These are phyloP conservation scores for Rhopalosiphum maidis DNA, from an alignment of 1,140 invertebrate species.

Conservation along the genomic window DNA sequence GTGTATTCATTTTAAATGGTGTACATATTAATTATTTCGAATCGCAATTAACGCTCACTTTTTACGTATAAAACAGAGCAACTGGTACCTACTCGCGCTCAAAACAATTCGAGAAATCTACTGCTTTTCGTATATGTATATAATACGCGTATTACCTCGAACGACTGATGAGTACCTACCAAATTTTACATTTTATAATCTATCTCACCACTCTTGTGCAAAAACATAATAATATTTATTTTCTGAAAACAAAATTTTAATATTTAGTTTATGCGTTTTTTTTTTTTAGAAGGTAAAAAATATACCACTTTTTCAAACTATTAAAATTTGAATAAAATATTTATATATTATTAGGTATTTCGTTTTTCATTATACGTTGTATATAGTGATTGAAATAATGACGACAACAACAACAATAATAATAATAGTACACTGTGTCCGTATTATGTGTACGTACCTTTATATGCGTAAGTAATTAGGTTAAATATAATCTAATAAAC, in stretches of 20 bases:
- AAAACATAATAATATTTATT: background rate
- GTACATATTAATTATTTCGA: background rate
- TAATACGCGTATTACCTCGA: background rate
- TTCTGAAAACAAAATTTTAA: background rate
- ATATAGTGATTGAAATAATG: background rate
- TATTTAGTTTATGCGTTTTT: background rate
- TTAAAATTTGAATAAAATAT: background rate
- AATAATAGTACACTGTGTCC: background rate
- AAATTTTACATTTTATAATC: background rate
- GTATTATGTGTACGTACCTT: background rate
- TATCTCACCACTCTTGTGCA: background rate
- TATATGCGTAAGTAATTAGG: background rate
- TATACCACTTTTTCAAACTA: background rate
- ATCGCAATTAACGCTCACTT: background rate
- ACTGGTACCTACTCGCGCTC: no score
- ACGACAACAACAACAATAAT: background rate
- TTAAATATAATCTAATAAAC: constrained; percentile 15
- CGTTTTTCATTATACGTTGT: background rate
- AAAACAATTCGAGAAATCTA: background rate
- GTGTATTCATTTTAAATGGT: no score
- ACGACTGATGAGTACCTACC: background rate
- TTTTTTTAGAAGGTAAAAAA: background rate
- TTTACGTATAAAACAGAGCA: background rate
- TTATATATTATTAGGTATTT: background rate
- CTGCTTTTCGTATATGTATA: background rate